Conservation (phyloP, 2,888 invertebrate species). For the Drosophila kuntzei region DNA sequence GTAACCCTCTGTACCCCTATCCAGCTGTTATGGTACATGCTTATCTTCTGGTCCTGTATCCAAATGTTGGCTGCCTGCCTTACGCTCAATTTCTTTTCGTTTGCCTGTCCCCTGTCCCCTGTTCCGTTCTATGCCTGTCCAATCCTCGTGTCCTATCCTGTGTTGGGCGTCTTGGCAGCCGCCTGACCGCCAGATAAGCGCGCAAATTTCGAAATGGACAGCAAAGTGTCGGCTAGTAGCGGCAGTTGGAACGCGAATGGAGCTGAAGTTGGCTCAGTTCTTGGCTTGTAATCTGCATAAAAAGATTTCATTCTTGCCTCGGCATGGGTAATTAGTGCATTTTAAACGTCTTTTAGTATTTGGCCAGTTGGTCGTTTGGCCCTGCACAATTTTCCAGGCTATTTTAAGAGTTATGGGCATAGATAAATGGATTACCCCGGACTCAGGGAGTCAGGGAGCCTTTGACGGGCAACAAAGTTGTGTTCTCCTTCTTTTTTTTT, state of each 20-base stretch:
- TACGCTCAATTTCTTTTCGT: conserved; percentile 77
- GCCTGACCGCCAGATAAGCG: conserved; percentile 75
- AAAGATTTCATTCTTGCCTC: conserved; percentile 64
- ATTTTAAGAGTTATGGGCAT: conserved; percentile 83
- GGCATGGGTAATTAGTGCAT: conserved; percentile 81
- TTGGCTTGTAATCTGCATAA: conserved; percentile 63
- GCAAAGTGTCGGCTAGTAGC: conserved; percentile 73
- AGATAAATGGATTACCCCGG: conserved; percentile 81
- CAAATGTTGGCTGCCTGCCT: conserved; percentile 75
- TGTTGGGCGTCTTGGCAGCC: conserved; percentile 61
- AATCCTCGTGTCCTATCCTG: conserved; percentile 43
- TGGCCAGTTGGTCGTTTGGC: conserved; percentile 58
- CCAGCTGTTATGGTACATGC: conserved; percentile 22
- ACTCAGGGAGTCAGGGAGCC: conserved; percentile 35
- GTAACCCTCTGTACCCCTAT: not conserved
- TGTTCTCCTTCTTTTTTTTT: conserved; percentile 50
- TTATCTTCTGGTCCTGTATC: conserved; percentile 60
- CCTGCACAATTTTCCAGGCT: conserved; percentile 75
- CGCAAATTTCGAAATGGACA: conserved; percentile 79
- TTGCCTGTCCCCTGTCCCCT: conserved; percentile 19
- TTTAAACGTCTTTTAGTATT: conserved; percentile 81
- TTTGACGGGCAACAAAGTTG: conserved; percentile 77
- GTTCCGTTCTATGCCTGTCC: conserved; percentile 6
- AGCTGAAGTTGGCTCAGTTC: conserved; percentile 22
- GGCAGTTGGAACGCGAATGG: conserved; percentile 1